Evolutionary conservation across 2,113 vertebrate genomes (phyloP), one percentile per base, ranked within the genome.

Genomic region (Mus pahari): DNA sequence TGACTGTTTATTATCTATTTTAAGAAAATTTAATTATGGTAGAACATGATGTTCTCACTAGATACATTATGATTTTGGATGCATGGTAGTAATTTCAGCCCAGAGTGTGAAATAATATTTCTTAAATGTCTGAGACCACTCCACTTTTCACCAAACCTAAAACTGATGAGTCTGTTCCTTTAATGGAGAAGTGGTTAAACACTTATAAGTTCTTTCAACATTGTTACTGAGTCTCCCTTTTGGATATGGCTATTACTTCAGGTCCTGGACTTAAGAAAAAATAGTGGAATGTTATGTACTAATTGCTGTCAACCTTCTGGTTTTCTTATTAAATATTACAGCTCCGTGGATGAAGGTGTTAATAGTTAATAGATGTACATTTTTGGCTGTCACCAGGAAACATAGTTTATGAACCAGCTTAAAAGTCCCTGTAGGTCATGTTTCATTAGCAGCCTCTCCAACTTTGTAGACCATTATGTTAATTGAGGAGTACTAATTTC

Each of bases 381-480:
- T 3, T 53, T 91, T 55, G 62, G 16, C 5, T 89, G 50, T 13
- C n/a, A 89, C 6, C 71, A 84, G 3, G 13, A 28, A 70, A 84
- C 17, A 86, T 68, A 42, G 7, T 73, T 89, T 86, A 96, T 93
- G 89, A 96, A 53, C 39, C 22, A 89, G 39, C 28, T 94, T 73
- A 14, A 88, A 81, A 64, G 10, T 89, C 14, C 45, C n/a, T 93
- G 11, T 48, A 88, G 22, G 28, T 84, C 48, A 88, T 9, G 19
- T 33, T 8, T 36, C 36, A 79, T 53, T 62, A 45, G 20, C n/a
- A 45, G 11, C 1, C 22, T 28, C 45, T 90, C 64, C 4, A 75
- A 33, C 33, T 87, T 60, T 87, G 6, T 10, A 87, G 33, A 8
- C 14, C 70, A 83, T 50, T 92, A 50, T 64, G 26, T 42, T 81